Conservation (phyloP, 1,140 invertebrate species). For the Caenorhabditis inopinata region DNA sequence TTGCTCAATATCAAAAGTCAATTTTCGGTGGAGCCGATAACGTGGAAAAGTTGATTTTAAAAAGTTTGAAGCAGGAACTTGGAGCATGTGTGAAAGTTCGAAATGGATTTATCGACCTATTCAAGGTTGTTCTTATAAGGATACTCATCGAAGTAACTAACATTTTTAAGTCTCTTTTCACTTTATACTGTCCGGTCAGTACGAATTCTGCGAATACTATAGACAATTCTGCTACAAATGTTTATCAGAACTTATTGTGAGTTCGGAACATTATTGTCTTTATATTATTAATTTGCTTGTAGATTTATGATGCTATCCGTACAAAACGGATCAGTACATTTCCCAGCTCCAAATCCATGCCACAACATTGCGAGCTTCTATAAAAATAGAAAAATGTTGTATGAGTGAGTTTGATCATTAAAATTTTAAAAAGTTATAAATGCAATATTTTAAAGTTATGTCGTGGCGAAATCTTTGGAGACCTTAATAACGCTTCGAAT, state of each 20-base stretch:
- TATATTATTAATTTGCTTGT: background rate
- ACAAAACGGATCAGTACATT: background rate
- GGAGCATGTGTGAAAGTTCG: background rate
- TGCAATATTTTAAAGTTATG: background rate
- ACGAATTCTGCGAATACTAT: background rate
- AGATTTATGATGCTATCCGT: background rate
- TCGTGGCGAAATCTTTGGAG: background rate
- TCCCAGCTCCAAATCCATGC: constrained; percentile 5
- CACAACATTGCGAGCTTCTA: background rate
- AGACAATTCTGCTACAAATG: background rate
- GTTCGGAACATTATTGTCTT: background rate
- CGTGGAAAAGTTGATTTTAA: background rate
- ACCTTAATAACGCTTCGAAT: background rate
- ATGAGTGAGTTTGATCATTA: background rate
- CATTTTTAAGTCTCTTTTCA: constrained; percentile 16
- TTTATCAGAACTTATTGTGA: constrained; percentile 8
- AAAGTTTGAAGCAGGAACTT: background rate
- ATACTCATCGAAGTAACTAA: no score
- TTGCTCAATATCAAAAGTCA: background rate
- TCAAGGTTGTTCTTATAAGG: background rate
- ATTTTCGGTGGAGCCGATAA: constrained; percentile 9
- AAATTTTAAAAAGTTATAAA: no score
- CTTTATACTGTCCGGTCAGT: background rate
- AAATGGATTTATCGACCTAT: background rate
- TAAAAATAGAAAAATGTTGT: background rate